phyloP scores from a whole-genome alignment of 2,797 vertebrate species.

The Macropodus opercularis region DNA sequence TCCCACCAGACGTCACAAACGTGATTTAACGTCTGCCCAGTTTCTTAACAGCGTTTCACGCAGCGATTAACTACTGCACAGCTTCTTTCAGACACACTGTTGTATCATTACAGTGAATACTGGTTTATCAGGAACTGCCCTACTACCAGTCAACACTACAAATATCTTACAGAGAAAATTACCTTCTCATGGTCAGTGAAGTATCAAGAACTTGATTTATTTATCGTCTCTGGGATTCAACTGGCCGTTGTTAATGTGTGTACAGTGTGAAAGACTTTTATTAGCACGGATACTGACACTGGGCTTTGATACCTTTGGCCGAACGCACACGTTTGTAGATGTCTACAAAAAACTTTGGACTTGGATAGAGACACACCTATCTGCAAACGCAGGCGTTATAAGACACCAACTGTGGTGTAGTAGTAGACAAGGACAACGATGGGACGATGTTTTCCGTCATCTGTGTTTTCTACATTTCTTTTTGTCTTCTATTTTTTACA shows the following conservation, averaged over 20 bases:
- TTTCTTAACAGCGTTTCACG: neutral
- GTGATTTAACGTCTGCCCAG: no score
- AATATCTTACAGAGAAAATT: neutral
- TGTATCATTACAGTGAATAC: neutral
- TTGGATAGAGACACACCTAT: neutral
- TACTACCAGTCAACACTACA: rapidly evolving
- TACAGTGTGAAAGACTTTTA: no score
- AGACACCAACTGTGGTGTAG: neutral
- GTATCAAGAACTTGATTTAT: no score
- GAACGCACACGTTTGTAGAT: no score
- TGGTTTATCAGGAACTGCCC: neutral
- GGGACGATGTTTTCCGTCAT: neutral
- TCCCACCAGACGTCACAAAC: neutral
- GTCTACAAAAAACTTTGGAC: neutral
- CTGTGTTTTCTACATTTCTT: neutral
- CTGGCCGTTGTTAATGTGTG: no score
- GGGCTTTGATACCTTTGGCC: no score
- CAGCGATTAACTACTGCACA: neutral
- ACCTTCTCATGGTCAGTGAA: no score
- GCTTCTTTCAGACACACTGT: neutral
- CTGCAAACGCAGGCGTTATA: neutral
- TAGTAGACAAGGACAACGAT: neutral
- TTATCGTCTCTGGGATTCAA: no score
- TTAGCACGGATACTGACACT: no score
- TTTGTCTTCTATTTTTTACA: conserved; percentile 1